Base-by-base conservation (phyloP, 2,113 vertebrate genomes). In the Cairina moschata region DNA sequence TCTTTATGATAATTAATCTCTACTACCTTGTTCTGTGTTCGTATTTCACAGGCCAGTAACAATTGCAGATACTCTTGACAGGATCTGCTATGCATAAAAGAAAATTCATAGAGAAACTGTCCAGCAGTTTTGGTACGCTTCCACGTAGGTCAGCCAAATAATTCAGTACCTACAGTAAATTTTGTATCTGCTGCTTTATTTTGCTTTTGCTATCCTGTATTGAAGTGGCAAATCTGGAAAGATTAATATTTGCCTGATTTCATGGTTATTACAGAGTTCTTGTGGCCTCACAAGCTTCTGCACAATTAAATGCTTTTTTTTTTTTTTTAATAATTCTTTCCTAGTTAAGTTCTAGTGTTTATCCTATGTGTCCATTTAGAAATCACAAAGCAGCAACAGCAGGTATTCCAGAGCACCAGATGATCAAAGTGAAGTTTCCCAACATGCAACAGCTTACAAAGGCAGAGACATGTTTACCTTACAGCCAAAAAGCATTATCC, bases 371-470 rank as follows among this genome's bases (percentile, higher is more conserved):
- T 96, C 96, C 96, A 93, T 95, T 96, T 97, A 98, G 98, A 99
- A 98, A 98, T 98, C 98, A 98, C 98, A 99, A 98, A 99, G 98
- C 98, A 98, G 98, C 98, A 98, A 98, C 98, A 98, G 98, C 98
- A 98, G 98, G 98, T 98, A 96, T 97, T 98, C 97, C 95, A 98
- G 97, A 98, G 97, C 97, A 98, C 96, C 97, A 97, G 97, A 98
- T 98, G 98, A 98, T 98, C 98, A 97, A 97, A 98, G 98, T 98
- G 98, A 98, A 96, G 97, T 96, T 97, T 98, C 97, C 97, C 97
- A 97, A 98, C 98, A 98, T 98, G 98, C 98, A 98, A 98, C 98
- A 98, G 98, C 98, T 98, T 98, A 98, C 98, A 92, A 97, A 98
- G 98, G 98, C 98, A 98, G 97, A 98, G 97, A 97, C 97, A 97